Evolutionary conservation across 2,888 invertebrate species (phyloP), one percentile per base, ranked within the genome.

Genomic region (Coenonympha arcania): DNA sequence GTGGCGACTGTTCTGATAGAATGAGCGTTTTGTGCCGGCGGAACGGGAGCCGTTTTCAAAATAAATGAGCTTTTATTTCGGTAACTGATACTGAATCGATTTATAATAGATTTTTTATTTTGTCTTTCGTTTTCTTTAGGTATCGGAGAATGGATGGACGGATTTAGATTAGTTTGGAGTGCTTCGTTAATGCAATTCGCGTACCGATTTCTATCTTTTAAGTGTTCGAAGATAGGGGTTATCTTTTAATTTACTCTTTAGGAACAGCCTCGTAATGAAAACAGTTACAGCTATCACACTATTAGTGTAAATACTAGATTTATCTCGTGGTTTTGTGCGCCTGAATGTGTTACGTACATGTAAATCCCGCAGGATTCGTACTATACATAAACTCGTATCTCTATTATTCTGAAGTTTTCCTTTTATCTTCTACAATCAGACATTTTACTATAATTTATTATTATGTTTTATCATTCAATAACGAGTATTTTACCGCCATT

Each of bases 11-110:
- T 68, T 66, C 60, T 63, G 60, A 56, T 61, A 63, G 66, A 68
- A 69, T 70, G 68, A 69, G 64, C 64, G 62, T 66, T 71, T 69
- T 63, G 65, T 62, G 42, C 52, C n/a, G 6, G 57, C 61, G 56
- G 62, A 59, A 63, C 66, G 62, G 66, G 66, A 66, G 68, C 66
- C 50, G 58, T 55, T 61, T 54, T 60, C 54, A 56, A 52, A 57
- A 59, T 62, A 60, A 63, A 63, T 59, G 58, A 61, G 59, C 60
- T 62, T 63, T 68, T 69, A 61, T 68, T 57, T 62, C 52, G 59
- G 56, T 65, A 57, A 59, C 59, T 56, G 64, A 59, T 57, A 59
- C 54, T 44, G 59, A 61, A 64, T 64, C 60, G 54, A 56, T 62
- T 59, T 58, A 55, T 65, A 61, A 64, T 62, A 53, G 57, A 55